Evolutionary conservation across 2,113 vertebrate genomes (phyloP), one percentile per base, ranked within the genome.

Genomic region (Halichoerus grypus): DNA sequence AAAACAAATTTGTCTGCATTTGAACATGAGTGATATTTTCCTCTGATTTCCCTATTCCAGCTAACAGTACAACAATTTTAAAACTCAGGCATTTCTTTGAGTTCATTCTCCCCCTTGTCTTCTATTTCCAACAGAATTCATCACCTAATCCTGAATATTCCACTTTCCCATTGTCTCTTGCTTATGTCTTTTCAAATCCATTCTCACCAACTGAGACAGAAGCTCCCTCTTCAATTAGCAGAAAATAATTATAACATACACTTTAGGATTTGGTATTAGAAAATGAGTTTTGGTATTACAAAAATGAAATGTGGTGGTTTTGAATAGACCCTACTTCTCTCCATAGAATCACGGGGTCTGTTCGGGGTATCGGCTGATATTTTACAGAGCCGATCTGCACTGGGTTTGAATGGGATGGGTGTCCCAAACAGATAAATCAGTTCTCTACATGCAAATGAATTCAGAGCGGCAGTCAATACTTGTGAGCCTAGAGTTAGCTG

Each of bases 211-310:
- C 57, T 79, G 28, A 95, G 72, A 81, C 21, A 63, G 59, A 93
- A 81, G 4, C 14, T 63, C 24, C 16, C 12, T 89, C 53, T 83
- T 93, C 63, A 83, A 89, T 77, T 77, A 91, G 16, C 28, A 15
- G 59, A 51, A 95, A 96, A 69, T 85, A 72, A 91, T 77, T 93
- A 88, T 51, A 85, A 72, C 16, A 77, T 46, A 22, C 33, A 87
- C 9, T 86, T 82, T 91, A 79, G 33, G 21, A 61, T 79, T 93
- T 83, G 31, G 46, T 91, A 61, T 42, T 90, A 59, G 31, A 85
- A 95, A 95, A 77, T 42, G 9, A 80, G 36, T 95, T 91, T 80
- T 55, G 31, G 63, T 84, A 77, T 36, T 87, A 91, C 82, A 86
- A 87, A 94, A 65, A 28, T 77, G 36, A 93, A 83, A 85, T 77